Conservation (phyloP, 2,888 invertebrate species). For the Frankliniella fusca region DNA sequence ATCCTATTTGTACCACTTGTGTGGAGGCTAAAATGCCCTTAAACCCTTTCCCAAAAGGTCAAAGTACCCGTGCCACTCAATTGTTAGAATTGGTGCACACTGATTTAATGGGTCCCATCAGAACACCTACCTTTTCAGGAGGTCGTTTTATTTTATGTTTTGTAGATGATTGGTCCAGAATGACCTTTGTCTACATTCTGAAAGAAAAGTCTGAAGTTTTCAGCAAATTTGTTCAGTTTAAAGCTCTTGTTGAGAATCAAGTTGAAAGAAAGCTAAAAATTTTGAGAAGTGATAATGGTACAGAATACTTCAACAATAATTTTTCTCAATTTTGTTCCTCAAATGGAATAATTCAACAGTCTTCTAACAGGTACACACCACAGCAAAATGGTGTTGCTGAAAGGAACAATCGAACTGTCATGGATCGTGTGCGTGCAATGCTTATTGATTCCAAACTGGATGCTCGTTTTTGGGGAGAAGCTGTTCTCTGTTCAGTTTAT, state of each 20-base stretch:
- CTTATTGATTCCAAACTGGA: not conserved
- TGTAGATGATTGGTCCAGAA: not conserved
- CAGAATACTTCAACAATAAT: slow-evolving; percentile 3
- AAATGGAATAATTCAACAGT: not conserved
- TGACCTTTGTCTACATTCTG: not conserved
- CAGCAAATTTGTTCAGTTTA: not conserved
- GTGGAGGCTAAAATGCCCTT: not conserved
- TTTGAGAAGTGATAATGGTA: slow-evolving; percentile 30
- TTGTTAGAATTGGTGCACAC: slow-evolving; percentile 1
- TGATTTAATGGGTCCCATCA: not conserved
- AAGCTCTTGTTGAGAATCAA: not conserved
- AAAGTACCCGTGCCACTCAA: not conserved
- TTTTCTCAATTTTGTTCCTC: not conserved
- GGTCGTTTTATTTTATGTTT: not conserved
- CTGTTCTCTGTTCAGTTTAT: no score
- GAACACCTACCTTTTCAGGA: not conserved
- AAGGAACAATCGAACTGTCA: not conserved
- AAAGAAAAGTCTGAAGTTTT: no score
- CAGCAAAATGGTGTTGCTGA: slow-evolving; percentile 26
- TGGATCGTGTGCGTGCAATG: not conserved
- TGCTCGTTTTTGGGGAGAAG: not conserved
- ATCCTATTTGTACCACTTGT: not conserved
- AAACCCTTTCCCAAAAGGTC: not conserved
- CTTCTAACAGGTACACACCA: not conserved
- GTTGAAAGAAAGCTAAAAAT: not conserved